Evolutionary conservation across 2,797 vertebrate genomes (phyloP), one percentile per base, ranked within the genome.

Genomic region (Acipenser ruthenus): DNA sequence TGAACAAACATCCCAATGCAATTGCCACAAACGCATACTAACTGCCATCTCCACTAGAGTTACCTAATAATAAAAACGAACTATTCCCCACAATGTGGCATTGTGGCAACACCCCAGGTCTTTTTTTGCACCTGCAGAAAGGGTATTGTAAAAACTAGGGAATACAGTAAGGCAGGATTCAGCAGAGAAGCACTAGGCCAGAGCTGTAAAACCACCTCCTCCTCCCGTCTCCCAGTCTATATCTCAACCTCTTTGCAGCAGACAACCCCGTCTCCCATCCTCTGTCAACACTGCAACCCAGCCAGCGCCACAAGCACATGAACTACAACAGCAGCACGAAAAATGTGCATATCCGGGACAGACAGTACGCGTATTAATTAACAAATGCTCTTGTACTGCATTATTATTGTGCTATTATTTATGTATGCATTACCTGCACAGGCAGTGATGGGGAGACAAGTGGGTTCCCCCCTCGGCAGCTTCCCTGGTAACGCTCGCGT

Each of bases 361-460:
- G 23, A 37, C 23, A 37, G 23, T 37, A 37, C 23, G 23, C 23
- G 50, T 49, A n/a, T 56, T 18, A 13, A 4, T 18, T 23, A 59
- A 53, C 52, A 66, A 65, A 50, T 37, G 55, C 61, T 58, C 51
- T 52, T 52, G 49, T 53, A 37, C 63, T 60, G 12, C 67, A 65
- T 71, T 71, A 60, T 64, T 70, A 23, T 48, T 63, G 37, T 37
- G 37, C 37, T 37, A 37, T 37, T 37, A 37, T 37, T 37, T 37
- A 4, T 5, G 37, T 37, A 37, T 37, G 37, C 50, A 69, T 84
- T 86, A 89, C 86, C 88, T 89, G 85, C 62, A 71, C 77, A 63
- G 68, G 67, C 50, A 74, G 76, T 84, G 83, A 79, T 85, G 82
- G 77, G 70, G 68, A 77, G 65, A 75, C 73, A 69, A 69, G 58